Evolutionary conservation across 2,113 vertebrate species (phyloP).

Genomic region (Aramus guarauna): DNA sequence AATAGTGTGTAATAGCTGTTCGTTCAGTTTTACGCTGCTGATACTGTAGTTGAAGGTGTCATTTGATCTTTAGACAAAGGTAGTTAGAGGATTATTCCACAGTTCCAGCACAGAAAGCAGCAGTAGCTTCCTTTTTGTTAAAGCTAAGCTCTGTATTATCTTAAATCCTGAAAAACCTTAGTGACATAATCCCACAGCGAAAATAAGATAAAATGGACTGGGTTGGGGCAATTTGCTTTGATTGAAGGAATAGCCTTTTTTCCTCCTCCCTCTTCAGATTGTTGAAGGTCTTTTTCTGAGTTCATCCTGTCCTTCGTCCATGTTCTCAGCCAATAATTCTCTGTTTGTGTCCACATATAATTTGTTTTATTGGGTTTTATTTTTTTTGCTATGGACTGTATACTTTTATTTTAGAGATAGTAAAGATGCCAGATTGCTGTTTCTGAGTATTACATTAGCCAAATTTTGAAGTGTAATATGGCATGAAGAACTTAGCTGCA

Average conservation of each 20-base stretch:
- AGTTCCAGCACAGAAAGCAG: background rate
- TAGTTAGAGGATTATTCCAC: background rate
- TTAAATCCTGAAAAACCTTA: background rate
- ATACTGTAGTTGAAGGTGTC: background rate
- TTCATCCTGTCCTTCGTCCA: background rate
- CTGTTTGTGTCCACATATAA: background rate
- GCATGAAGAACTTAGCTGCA: background rate
- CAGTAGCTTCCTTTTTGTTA: background rate
- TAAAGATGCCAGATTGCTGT: constrained; percentile 28
- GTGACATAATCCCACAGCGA: background rate
- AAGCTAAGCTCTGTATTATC: background rate
- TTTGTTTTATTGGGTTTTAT: background rate
- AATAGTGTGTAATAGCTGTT: background rate
- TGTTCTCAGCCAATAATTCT: background rate
- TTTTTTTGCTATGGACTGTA: constrained; percentile 19
- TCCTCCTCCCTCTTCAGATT: background rate
- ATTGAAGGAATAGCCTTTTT: background rate
- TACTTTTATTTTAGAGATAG: constrained; percentile 19
- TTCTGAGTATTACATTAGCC: background rate
- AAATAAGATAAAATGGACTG: background rate
- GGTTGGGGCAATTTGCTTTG: background rate
- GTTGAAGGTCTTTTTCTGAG: background rate
- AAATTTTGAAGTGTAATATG: constrained; percentile 4
- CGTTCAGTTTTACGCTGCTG: background rate
- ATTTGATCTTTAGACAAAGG: background rate